Evolutionary conservation across 2,113 vertebrate species (phyloP).

Genomic region (Peromyscus polionotus): DNA sequence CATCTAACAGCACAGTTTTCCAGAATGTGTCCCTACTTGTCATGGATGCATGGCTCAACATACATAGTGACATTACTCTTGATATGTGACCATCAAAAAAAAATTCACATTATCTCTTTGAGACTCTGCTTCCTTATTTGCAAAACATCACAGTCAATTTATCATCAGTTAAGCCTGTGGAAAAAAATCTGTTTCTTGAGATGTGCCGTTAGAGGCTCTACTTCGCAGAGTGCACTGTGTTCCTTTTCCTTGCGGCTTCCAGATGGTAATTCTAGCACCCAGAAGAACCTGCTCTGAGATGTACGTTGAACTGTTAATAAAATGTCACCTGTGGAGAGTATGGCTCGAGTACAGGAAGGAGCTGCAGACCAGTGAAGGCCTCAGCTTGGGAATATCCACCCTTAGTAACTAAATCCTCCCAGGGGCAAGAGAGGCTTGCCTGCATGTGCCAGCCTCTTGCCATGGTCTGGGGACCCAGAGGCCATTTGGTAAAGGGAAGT

Average conservation of each 20-base stretch:
- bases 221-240: neutral
- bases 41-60: no score
- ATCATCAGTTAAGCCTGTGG: neutral
- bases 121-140: neutral
- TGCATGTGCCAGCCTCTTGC: neutral
- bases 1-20: neutral
- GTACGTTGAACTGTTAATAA: constrained; percentile 55
- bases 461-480: constrained; percentile 11
- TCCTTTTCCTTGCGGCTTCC: neutral
- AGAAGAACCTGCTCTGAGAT: constrained; percentile 47
- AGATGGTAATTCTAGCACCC: neutral
- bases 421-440: neutral
- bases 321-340: neutral
- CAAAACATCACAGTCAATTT: neutral
- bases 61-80: neutral
- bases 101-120: neutral
- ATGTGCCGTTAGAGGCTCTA: neutral
- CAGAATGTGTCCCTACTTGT: neutral
- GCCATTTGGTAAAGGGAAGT: neutral
- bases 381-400: neutral
- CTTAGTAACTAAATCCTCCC: neutral
- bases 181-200: neutral
- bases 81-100: neutral
- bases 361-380: neutral
- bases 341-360: neutral